Conservation (phyloP, 2,888 invertebrate genomes). For the Chaitophorus viminalis region DNA sequence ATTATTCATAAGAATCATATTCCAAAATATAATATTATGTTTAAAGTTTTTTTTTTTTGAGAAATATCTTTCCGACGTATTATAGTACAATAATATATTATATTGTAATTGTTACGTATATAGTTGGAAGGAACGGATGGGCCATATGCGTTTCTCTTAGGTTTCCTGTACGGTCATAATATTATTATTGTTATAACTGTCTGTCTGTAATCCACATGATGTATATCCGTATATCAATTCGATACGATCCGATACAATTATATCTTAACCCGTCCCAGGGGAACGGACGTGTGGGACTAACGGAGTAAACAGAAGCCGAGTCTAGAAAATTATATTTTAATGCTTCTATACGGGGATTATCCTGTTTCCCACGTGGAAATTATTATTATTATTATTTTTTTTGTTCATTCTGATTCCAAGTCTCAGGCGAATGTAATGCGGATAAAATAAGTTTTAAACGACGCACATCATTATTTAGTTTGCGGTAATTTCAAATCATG, state of each 20-base stretch:
- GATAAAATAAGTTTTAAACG: too few relatives aligned
- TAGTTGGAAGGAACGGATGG: background rate
- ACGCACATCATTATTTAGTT: background rate
- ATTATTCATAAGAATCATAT: too few relatives aligned
- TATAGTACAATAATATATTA: too few relatives aligned
- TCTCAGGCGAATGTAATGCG: too few relatives aligned
- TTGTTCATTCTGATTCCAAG: background rate
- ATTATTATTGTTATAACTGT: background rate
- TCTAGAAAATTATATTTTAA: slow-evolving; percentile 5
- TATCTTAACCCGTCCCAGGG: slow-evolving; percentile 27
- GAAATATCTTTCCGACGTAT: too few relatives aligned
- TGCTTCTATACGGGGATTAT: background rate
- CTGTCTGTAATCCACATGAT: background rate
- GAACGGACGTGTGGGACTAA: background rate
- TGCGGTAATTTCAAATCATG: too few relatives aligned
- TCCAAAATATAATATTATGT: too few relatives aligned
- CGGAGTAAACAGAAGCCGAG: background rate
- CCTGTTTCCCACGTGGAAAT: slow-evolving; percentile 10
- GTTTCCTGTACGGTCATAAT: background rate
- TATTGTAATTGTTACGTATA: too few relatives aligned
- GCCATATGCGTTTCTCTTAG: background rate
- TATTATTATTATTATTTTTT: background rate
- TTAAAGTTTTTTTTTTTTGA: too few relatives aligned
- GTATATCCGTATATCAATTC: background rate
- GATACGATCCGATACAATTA: slow-evolving; percentile 25